These are phyloP conservation scores for Tichodroma muraria DNA, from an alignment of 2,113 vertebrate species.

Conservation along the genomic window DNA sequence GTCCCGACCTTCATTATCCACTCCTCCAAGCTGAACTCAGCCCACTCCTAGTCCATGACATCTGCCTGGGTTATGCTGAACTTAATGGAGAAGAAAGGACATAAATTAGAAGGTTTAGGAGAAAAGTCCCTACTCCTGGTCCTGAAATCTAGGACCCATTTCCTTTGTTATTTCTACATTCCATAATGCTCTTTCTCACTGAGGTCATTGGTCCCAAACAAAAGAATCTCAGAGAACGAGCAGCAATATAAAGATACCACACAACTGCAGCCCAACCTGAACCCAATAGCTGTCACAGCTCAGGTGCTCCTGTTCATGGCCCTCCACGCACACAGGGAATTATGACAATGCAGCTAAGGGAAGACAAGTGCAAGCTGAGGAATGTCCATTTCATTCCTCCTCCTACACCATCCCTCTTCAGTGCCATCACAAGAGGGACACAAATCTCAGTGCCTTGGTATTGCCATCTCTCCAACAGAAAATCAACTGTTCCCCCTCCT, in stretches of 20 bases:
- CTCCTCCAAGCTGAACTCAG: background rate
- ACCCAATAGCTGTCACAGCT: background rate
- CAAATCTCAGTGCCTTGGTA: constrained; percentile 11
- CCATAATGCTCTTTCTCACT: background rate
- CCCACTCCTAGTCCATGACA: background rate
- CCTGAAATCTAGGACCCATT: background rate
- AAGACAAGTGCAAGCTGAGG: background rate
- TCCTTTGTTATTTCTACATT: background rate
- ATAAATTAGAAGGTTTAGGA: background rate
- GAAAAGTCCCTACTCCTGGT: background rate
- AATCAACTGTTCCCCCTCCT: background rate
- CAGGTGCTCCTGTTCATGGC: background rate
- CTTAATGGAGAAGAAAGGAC: background rate
- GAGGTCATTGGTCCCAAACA: background rate
- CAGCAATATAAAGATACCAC: background rate
- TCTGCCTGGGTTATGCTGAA: background rate
- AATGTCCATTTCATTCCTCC: background rate
- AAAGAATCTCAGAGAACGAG: background rate
- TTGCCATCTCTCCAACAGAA: background rate
- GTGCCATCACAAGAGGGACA: background rate
- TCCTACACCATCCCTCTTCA: background rate
- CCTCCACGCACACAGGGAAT: background rate
- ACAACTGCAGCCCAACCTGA: background rate
- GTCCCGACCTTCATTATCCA: background rate
- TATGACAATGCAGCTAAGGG: background rate